A percentile compares a stretch with the other conserved stretches of the same genome.
Evolutionary conservation across 1,140 invertebrate genomes (phyloP).

Genomic region (Neoseiulus cucumeris): DNA sequence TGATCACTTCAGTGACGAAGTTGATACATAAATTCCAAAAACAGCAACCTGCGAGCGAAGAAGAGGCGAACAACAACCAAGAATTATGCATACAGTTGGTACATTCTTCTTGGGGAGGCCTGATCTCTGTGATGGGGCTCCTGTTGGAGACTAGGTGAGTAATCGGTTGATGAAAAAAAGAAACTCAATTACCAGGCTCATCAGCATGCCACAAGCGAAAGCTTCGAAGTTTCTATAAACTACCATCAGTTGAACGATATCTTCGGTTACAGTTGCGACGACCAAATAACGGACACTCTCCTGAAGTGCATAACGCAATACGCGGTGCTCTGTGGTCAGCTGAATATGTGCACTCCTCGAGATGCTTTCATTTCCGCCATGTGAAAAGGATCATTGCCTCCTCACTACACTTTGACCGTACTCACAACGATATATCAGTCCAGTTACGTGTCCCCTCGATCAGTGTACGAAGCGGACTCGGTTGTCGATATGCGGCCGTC

Average conservation of each 20-base stretch:
- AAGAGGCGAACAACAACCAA: constrained; percentile 4
- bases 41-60: constrained; percentile 20
- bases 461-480: constrained; percentile 8
- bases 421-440: constrained; percentile 33
- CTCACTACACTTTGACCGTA: constrained; percentile 76
- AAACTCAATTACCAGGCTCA: too few relatives aligned
- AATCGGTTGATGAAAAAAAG: not conserved
- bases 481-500: constrained; percentile 12
- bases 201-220: too few relatives aligned
- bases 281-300: constrained; percentile 64
- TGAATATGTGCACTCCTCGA: constrained; percentile 48
- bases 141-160: constrained; percentile 70
- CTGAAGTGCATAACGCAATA: constrained; percentile 73
- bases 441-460: constrained; percentile 13
- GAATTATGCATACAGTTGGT: constrained; percentile 41
- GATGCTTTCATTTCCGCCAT: constrained; percentile 83
- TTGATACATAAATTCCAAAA: constrained; percentile 17
- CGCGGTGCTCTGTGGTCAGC: constrained; percentile 50
- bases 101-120: constrained; percentile 82
- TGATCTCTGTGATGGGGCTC: constrained; percentile 70
- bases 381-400: constrained; percentile 81
- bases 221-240: too few relatives aligned
- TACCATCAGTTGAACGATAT: too few relatives aligned
- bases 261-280: constrained; percentile 50
- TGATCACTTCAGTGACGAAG: constrained; percentile 1